Evolutionary conservation across 2,113 vertebrate species (phyloP).

Genomic region (Cyanistes caeruleus): DNA sequence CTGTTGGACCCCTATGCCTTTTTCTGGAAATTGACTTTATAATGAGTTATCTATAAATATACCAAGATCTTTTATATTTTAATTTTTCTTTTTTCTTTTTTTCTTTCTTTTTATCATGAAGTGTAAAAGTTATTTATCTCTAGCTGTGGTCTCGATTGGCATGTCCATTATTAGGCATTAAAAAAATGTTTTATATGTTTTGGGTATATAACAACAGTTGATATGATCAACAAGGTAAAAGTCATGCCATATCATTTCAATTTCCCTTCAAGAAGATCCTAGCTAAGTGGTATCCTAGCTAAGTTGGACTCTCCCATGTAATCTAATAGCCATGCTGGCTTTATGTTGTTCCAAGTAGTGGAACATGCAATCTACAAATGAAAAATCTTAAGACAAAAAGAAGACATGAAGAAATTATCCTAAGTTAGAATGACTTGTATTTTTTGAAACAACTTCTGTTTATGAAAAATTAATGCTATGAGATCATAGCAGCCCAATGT

Average conservation of each 20-base stretch:
- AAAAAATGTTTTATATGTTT: neutral
- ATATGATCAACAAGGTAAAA: neutral
- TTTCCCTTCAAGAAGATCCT: neutral
- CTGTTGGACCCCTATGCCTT: accelerated
- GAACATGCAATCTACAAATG: neutral
- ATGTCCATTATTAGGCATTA: neutral
- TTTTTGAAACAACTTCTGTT: constrained; percentile 23
- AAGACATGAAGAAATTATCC: neutral
- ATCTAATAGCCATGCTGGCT: neutral
- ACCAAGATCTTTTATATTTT: neutral
- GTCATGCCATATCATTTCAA: neutral
- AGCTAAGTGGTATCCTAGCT: neutral
- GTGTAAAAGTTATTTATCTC: neutral
- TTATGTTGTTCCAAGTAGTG: neutral
- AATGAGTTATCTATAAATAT: neutral
- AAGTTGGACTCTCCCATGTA: neutral
- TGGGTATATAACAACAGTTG: neutral
- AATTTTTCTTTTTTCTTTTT: neutral
- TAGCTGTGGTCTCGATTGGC: neutral
- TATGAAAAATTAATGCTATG: constrained; percentile 57
- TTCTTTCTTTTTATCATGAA: neutral
- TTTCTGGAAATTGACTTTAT: neutral
- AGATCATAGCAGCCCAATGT: constrained; percentile 8
- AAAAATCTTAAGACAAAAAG: neutral
- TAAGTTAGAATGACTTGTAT: neutral